Evolutionary conservation across 2,113 vertebrate genomes (phyloP), one percentile per base, ranked within the genome.

Genomic region (Nicator chloris): DNA sequence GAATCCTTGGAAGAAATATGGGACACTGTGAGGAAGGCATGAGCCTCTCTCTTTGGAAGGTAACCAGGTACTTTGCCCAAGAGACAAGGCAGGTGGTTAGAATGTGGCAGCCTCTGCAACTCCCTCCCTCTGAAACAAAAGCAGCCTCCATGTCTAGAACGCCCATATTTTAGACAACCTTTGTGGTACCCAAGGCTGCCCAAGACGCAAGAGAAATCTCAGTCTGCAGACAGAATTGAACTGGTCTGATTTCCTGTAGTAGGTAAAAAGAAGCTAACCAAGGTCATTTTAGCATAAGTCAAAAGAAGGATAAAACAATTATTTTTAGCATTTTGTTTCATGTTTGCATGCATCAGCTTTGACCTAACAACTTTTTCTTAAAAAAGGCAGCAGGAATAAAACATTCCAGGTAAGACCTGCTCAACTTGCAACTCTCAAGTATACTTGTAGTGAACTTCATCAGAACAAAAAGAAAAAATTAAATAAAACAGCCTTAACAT

Each of bases 121-220:
- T 45, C 28, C 59, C 16, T 64, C 51, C 35, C 24, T n/a, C 51
- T 27, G 30, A 51, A 73, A 82, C 33, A 65, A 42, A 39, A 30
- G 4, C 77, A 27, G 22, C 31, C 45, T n/a, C 54, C 16, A 1
- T 1, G 12, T 8, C 78, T 50, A 47, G 44, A 92, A 82, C 3
- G 9, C 11, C 30, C 27, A 4, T 2, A 9, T 17, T 84, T 39
- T 12, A 54, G 28, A 66, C 27, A 91, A 35, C 27, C 8, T 1
- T 0, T 4, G 16, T 16, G 18, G 33, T 15, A 80, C 10, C 26
- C 0, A 0, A 76, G 26, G 49, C 15, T 69, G 39, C 42, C 50
- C 13, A 5, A 78, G 22, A 13, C n/a, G 7, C 30, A 63, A 56
- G 24, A 54, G 61, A 80, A 94, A 47, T 10, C 35, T 10, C 28